phyloP scores from a whole-genome alignment of 2,797 vertebrate species.

The Phalanger gymnotis region DNA sequence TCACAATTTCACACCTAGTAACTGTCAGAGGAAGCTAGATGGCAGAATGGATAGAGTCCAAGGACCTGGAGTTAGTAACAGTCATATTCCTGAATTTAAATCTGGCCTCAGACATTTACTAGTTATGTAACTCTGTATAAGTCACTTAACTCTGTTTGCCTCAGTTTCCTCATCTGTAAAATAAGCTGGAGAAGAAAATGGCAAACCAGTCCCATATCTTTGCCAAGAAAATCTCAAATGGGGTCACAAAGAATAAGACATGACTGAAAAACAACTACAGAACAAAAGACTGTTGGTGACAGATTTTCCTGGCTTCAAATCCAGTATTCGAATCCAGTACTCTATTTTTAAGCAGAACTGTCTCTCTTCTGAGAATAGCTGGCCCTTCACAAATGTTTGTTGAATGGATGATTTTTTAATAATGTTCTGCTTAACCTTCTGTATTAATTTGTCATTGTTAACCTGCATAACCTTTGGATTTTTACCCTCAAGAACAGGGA shows the following conservation, averaged over 20 bases:
- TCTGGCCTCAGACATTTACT: background rate
- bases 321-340: no score
- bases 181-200: background rate
- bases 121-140: background rate
- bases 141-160: background rate
- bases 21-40: background rate
- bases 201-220: background rate
- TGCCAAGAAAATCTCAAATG: background rate
- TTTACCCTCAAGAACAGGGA: background rate
- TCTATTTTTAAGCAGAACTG: background rate
- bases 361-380: background rate
- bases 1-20: background rate
- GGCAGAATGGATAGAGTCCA: background rate
- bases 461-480: background rate
- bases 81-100: background rate
- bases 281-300: background rate
- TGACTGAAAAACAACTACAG: background rate
- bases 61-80: background rate
- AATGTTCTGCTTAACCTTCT: background rate
- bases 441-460: background rate
- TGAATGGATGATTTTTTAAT: background rate
- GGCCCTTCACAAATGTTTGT: background rate
- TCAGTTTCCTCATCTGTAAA: background rate
- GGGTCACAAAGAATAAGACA: background rate
- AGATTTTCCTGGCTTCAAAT: background rate